A percentile compares a stretch with the other conserved stretches of the same genome.
phyloP scores from a whole-genome alignment of 2,113 vertebrate species.

The Oxygymnocypris stewartii region DNA sequence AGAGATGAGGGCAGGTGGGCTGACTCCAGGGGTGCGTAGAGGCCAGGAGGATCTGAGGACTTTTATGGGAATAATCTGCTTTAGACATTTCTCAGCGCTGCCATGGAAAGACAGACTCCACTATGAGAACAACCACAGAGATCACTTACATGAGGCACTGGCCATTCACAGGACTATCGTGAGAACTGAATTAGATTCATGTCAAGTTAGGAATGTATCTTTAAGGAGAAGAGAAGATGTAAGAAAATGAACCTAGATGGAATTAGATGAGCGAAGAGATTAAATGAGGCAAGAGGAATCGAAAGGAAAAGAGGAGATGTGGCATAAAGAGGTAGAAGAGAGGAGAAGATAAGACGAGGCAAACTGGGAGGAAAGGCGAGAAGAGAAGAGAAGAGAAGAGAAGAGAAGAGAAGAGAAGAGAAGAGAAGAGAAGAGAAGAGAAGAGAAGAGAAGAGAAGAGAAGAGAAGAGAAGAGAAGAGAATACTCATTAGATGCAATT shows the following conservation, averaged over 20 bases:
- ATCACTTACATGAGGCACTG: not conserved
- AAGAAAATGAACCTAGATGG: not conserved
- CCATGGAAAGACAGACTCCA: slow-evolving; percentile 27
- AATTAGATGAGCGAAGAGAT: slow-evolving; percentile 56
- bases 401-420: slow-evolving; percentile 1
- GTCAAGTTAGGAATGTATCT: not conserved
- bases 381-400: slow-evolving; percentile 41
- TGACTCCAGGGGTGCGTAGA: slow-evolving; percentile 18
- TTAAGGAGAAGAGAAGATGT: not conserved
- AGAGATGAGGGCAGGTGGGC: slow-evolving; percentile 30
- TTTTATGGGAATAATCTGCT: slow-evolving; percentile 51
- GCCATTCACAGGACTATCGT: not conserved
- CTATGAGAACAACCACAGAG: not conserved
- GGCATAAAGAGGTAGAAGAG: too few species aligned
- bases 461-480: not conserved
- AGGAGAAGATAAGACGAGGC: not conserved
- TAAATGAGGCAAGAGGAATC: not conserved
- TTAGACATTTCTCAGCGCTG: slow-evolving; percentile 44
- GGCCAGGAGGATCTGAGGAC: slow-evolving; percentile 30
- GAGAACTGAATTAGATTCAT: not conserved
- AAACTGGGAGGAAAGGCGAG: slow-evolving; percentile 40
- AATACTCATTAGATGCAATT: too few species aligned
- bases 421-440: not conserved
- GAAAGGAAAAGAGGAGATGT: slow-evolving; percentile 17
- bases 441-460: not conserved